Conservation (phyloP, 2,113 vertebrate species). For the Toxotes jaculatrix region DNA sequence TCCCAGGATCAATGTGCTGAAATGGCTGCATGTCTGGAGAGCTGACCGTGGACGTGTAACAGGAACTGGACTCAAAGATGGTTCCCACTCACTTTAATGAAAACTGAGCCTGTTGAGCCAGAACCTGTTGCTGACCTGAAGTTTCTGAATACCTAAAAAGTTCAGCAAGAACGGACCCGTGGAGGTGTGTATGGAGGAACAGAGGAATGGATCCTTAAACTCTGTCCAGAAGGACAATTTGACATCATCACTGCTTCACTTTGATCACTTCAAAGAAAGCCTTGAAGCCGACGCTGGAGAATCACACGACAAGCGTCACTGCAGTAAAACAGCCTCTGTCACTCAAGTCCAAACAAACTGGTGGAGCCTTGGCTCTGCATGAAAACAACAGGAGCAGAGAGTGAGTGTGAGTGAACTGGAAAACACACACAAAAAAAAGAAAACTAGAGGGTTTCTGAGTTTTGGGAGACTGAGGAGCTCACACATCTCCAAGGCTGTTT, state of each 20-base stretch:
- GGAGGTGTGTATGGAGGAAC: constrained; percentile 10
- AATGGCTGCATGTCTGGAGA: too few relatives aligned
- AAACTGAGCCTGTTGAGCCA: too few relatives aligned
- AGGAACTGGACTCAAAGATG: neutral
- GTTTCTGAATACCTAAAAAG: neutral
- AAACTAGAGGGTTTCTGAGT: neutral
- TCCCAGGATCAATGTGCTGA: too few relatives aligned
- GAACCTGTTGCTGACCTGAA: neutral
- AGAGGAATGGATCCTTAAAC: constrained; percentile 32
- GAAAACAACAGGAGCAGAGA: constrained; percentile 15
- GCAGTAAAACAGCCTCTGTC: constrained; percentile 22
- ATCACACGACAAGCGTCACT: constrained; percentile 24
- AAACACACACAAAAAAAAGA: neutral
- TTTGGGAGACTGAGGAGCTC: neutral
- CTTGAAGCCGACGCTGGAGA: constrained; percentile 56
- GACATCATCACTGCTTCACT: constrained; percentile 59
- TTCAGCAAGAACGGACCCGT: neutral
- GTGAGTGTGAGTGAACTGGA: neutral
- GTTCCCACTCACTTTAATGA: neutral
- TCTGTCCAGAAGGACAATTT: constrained; percentile 41
- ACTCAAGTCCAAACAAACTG: constrained; percentile 22
- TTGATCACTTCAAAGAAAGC: constrained; percentile 68
- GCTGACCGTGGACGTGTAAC: too few relatives aligned
- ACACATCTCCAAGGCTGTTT: neutral
- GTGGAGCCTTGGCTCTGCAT: neutral